phyloP scores from a whole-genome alignment of 2,797 vertebrate genomes.

The Allobates femoralis region DNA sequence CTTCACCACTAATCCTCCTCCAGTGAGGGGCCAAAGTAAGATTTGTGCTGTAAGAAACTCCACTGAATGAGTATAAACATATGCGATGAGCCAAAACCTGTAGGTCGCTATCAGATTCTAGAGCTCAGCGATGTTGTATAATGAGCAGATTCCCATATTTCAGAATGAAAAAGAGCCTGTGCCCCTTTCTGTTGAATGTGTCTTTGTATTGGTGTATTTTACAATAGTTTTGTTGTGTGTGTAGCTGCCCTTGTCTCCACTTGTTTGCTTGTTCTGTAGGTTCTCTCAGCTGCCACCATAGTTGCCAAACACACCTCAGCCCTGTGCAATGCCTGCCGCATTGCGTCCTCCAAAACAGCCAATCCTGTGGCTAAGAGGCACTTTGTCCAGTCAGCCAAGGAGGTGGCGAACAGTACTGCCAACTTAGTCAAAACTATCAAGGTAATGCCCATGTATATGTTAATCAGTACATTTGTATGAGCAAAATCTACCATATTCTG shows the following conservation, averaged over 20 bases:
- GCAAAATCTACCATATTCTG: not conserved
- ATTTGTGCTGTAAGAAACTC: too few species aligned
- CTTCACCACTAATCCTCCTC: too few species aligned
- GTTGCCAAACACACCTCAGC: slow-evolving; percentile 98
- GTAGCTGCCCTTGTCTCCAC: not conserved
- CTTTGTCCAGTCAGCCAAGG: slow-evolving; percentile 98
- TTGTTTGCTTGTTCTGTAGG: slow-evolving; percentile 74
- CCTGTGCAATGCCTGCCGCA: slow-evolving; percentile 94
- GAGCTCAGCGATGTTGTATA: not conserved
- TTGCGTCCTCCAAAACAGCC: slow-evolving; percentile 95
- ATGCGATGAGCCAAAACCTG: not conserved
- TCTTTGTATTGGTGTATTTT: slow-evolving; percentile 13
- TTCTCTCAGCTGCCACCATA: slow-evolving; percentile 95
- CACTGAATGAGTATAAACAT: too few species aligned
- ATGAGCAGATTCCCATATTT: not conserved
- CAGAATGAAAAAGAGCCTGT: not conserved
- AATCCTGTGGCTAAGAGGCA: slow-evolving; percentile 97
- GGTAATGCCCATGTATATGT: slow-evolving; percentile 73
- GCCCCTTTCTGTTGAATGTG: not conserved
- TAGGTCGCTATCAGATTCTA: not conserved
- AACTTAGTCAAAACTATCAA: slow-evolving; percentile 99
- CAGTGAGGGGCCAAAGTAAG: too few species aligned
- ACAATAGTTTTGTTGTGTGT: not conserved
- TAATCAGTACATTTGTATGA: not conserved
- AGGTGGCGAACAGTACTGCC: slow-evolving; percentile 98